Evolutionary conservation across 2,113 vertebrate species (phyloP).

Genomic region (Pachypanchax playfairii): DNA sequence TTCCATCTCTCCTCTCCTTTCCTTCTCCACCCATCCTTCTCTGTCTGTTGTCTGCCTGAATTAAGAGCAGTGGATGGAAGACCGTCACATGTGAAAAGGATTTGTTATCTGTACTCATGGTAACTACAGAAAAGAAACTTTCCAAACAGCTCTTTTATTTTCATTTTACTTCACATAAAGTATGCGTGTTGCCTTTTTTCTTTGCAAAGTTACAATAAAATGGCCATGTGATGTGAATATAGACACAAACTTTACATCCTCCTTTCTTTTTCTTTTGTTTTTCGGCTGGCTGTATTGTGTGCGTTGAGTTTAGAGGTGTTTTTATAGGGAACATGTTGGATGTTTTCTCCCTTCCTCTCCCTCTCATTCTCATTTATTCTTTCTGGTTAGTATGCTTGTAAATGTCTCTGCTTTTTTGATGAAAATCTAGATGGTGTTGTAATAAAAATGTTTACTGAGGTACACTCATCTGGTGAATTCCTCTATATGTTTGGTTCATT

Average conservation of each 20-base stretch:
- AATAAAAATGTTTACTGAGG: constrained; percentile 99
- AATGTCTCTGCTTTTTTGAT: constrained; percentile 93
- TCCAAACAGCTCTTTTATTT: constrained; percentile 89
- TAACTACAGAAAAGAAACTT: constrained; percentile 78
- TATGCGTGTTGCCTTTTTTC: constrained; percentile 84
- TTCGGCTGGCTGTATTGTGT: constrained; percentile 90
- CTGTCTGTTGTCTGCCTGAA: constrained; percentile 80
- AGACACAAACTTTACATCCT: constrained; percentile 49
- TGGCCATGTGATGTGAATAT: constrained; percentile 41
- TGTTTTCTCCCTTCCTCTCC: constrained; percentile 47
- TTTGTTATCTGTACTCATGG: constrained; percentile 93
- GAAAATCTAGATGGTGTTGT: constrained; percentile 96
- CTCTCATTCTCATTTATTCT: constrained; percentile 63
- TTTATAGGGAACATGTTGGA: constrained; percentile 87
- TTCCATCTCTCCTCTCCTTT: constrained; percentile 56
- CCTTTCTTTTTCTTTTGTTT: constrained; percentile 32
- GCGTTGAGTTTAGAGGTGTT: constrained; percentile 89
- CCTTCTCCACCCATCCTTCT: constrained; percentile 72
- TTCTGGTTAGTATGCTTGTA: constrained; percentile 93
- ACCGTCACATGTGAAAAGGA: constrained; percentile 84
- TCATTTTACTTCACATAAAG: constrained; percentile 93
- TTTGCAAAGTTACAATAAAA: constrained; percentile 71
- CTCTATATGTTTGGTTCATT: constrained; percentile 83
- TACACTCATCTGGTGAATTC: constrained; percentile 84
- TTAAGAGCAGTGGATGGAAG: constrained; percentile 83